Percentiles rank a stretch among this genome's conserved stretches.
phyloP scores from a whole-genome alignment of 2,888 invertebrate genomes.

The Resseliella maxima region DNA sequence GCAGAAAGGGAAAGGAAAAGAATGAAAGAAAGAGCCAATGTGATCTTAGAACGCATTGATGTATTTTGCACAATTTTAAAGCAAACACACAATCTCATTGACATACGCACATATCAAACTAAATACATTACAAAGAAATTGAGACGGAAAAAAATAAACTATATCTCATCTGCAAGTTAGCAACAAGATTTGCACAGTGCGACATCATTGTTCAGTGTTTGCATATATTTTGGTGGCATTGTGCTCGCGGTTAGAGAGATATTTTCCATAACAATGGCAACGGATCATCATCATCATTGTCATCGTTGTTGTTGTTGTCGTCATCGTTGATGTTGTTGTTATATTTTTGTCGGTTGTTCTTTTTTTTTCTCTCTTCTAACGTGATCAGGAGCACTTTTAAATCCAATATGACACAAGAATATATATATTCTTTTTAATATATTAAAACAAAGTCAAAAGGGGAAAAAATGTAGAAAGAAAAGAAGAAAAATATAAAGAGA shows the following conservation, averaged over 20 bases:
- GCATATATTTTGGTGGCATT: constrained; percentile 8
- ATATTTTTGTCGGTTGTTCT: no score
- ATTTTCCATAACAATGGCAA: constrained; percentile 25
- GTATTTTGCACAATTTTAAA: no score
- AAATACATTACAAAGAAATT: background rate
- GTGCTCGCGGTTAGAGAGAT: constrained; percentile 39
- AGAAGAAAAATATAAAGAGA: background rate
- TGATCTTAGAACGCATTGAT: no score
- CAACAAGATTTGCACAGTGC: background rate
- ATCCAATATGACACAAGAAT: constrained; percentile 49
- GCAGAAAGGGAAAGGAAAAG: no score
- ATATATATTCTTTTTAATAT: no score
- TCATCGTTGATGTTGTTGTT: background rate
- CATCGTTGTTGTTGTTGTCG: background rate
- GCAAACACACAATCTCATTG: background rate
- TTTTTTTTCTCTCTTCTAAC: background rate
- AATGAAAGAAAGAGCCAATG: no score
- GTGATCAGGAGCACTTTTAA: constrained; percentile 32
- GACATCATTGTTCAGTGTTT: background rate
- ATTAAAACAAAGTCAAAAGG: constrained; percentile 28
- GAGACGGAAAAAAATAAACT: background rate
- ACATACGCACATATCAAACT: background rate
- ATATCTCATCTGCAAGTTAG: background rate
- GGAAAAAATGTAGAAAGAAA: constrained; percentile 21
- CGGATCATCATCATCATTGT: background rate